These are phyloP conservation scores for Operophtera brumata DNA, from an alignment of 2,888 invertebrate genomes.

Conservation along the genomic window DNA sequence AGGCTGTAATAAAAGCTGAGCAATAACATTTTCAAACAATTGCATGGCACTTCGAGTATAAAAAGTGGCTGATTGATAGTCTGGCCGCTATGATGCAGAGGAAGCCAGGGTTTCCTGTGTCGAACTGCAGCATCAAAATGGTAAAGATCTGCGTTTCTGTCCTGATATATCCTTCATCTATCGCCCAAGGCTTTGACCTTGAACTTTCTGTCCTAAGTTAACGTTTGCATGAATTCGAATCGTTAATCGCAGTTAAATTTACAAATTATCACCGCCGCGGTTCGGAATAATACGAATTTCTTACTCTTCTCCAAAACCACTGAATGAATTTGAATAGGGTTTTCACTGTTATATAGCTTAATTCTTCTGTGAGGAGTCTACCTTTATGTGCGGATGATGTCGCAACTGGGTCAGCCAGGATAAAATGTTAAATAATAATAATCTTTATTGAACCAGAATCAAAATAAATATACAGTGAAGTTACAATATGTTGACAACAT, in stretches of 20 bases:
- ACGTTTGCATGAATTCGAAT: background rate
- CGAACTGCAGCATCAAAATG: constrained; percentile 72
- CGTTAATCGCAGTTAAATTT: background rate
- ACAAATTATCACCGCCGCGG: background rate
- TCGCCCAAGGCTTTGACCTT: background rate
- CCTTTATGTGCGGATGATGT: background rate
- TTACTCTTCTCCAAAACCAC: background rate
- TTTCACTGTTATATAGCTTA: too few species aligned
- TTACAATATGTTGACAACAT: too few species aligned
- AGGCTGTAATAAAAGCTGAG: background rate
- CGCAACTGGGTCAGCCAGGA: too few species aligned
- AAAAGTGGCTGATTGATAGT: constrained; percentile 32
- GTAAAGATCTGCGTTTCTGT: constrained; percentile 44
- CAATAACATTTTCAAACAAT: background rate
- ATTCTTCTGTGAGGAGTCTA: background rate
- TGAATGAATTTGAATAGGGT: too few species aligned
- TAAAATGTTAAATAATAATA: too few species aligned
- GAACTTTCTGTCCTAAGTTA: background rate
- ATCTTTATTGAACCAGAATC: too few species aligned
- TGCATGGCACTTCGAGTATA: constrained; percentile 20
- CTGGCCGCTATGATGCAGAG: constrained; percentile 58
- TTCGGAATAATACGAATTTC: too few species aligned
- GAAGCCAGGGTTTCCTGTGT: constrained; percentile 68
- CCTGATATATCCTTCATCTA: background rate
- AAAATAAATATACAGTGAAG: too few species aligned